These are phyloP conservation scores for Lithosia quadra DNA, from an alignment of 2,888 invertebrate genomes.

Conservation along the genomic window DNA sequence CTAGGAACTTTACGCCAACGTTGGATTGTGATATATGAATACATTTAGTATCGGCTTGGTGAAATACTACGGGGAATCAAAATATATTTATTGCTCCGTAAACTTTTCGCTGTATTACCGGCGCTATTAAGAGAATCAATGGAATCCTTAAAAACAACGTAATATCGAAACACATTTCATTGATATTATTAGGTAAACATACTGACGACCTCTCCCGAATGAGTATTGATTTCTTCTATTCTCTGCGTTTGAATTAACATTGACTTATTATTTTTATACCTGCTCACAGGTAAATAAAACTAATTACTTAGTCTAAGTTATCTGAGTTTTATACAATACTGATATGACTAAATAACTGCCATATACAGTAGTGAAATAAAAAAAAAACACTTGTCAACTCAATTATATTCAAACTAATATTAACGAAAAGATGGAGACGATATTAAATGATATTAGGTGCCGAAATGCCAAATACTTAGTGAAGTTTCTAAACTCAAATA, in stretches of 20 bases:
- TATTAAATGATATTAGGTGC: too few relatives aligned
- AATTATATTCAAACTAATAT: too few relatives aligned
- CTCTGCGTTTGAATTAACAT: background rate
- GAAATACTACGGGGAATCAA: slow-evolving; percentile 20
- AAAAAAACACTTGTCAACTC: too few relatives aligned
- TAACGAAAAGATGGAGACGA: too few relatives aligned
- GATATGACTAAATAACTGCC: too few relatives aligned
- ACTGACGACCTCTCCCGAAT: too few relatives aligned
- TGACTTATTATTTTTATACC: background rate
- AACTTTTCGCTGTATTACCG: background rate
- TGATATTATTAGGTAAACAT: background rate
- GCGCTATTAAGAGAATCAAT: background rate
- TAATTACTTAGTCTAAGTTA: background rate
- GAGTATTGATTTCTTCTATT: background rate
- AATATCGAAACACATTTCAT: background rate
- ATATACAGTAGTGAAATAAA: too few relatives aligned
- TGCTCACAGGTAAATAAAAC: background rate
- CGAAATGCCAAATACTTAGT: too few relatives aligned
- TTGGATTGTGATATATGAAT: background rate
- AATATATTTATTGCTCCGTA: background rate
- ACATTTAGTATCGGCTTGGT: slow-evolving; percentile 13
- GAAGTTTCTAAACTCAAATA: too few relatives aligned
- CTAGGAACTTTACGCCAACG: background rate
- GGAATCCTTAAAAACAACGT: background rate
- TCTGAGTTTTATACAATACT: background rate